Evolutionary conservation across 2,797 vertebrate species (phyloP).

Genomic region (Takifugu rubripes): DNA sequence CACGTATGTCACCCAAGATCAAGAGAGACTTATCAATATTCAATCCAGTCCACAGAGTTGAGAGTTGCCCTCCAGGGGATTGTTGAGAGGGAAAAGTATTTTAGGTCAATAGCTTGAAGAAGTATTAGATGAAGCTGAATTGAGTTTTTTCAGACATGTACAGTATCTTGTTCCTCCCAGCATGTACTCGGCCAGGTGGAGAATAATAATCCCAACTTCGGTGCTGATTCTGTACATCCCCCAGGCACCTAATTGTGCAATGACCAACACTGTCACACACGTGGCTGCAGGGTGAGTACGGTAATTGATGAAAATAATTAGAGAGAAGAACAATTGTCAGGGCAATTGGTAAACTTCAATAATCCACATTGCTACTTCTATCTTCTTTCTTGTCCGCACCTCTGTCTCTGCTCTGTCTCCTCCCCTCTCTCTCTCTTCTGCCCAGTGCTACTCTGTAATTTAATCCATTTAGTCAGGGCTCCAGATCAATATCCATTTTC

Average conservation of each 20-base stretch:
- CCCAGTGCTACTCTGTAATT: slow-evolving; percentile 64
- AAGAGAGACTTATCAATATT: slow-evolving; percentile 65
- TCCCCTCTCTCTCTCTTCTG: slow-evolving; percentile 36
- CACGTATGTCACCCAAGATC: slow-evolving; percentile 53
- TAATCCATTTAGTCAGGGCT: slow-evolving; percentile 75
- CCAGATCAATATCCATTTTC: slow-evolving; percentile 74
- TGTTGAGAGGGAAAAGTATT: slow-evolving; percentile 51
- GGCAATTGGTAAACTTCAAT: slow-evolving; percentile 17
- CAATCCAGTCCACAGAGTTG: slow-evolving; percentile 56
- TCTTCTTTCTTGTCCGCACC: slow-evolving; percentile 23
- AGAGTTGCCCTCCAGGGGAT: slow-evolving; percentile 57
- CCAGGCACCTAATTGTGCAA: slow-evolving; percentile 45
- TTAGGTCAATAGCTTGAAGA: slow-evolving; percentile 44
- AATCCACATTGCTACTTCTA: slow-evolving; percentile 15
- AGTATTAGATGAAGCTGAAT: background rate
- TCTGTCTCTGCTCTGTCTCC: slow-evolving; percentile 24
- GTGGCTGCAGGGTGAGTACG: slow-evolving; percentile 37
- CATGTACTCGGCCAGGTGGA: slow-evolving; percentile 50
- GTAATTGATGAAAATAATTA: slow-evolving; percentile 39
- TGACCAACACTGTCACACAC: slow-evolving; percentile 35
- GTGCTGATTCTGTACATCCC: slow-evolving; percentile 32
- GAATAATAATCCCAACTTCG: slow-evolving; percentile 44
- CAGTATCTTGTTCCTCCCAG: slow-evolving; percentile 19
- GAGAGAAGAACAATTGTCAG: slow-evolving; percentile 16
- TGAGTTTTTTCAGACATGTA: no score